Percentiles rank a stretch among this genome's conserved stretches.
Evolutionary conservation across 2,113 vertebrate genomes (phyloP).

Genomic region (Herpailurus yagouaroundi): DNA sequence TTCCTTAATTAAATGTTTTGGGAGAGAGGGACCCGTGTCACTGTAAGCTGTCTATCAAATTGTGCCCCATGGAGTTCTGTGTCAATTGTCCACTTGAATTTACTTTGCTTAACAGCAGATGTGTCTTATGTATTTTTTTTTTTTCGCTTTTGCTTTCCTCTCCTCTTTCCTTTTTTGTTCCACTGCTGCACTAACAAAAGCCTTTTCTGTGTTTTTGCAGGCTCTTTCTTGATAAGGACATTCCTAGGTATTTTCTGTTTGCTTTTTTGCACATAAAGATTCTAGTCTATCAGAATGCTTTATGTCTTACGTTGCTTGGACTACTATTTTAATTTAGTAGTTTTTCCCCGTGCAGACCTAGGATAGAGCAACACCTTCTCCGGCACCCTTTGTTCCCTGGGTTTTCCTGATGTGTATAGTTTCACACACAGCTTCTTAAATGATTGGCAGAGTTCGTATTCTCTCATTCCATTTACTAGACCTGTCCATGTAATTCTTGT

Average conservation of each 20-base stretch:
- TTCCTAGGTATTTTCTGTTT: slow-evolving; percentile 96
- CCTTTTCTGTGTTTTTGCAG: slow-evolving; percentile 93
- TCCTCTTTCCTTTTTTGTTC: slow-evolving; percentile 78
- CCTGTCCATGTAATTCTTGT: not conserved
- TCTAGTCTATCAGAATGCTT: slow-evolving; percentile 85
- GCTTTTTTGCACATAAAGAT: slow-evolving; percentile 87
- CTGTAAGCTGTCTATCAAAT: not conserved
- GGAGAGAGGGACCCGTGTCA: not conserved
- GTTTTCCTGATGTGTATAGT: not conserved
- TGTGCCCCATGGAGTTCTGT: not conserved
- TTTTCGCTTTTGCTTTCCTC: slow-evolving; percentile 68
- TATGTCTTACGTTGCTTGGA: slow-evolving; percentile 80
- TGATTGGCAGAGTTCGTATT: not conserved
- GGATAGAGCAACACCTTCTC: not conserved
- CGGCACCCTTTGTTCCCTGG: not conserved
- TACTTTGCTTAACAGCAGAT: slow-evolving; percentile 78
- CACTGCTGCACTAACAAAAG: slow-evolving; percentile 88
- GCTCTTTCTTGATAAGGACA: slow-evolving; percentile 99
- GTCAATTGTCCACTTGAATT: slow-evolving; percentile 64
- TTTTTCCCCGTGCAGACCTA: not conserved
- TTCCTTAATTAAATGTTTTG: not conserved
- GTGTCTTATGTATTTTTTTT: not conserved
- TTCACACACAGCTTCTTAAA: not conserved
- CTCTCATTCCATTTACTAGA: not conserved
- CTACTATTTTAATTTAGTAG: slow-evolving; percentile 57